Evolutionary conservation across 1,140 invertebrate species (phyloP).

Genomic region (Akabosia matsudoensis): DNA sequence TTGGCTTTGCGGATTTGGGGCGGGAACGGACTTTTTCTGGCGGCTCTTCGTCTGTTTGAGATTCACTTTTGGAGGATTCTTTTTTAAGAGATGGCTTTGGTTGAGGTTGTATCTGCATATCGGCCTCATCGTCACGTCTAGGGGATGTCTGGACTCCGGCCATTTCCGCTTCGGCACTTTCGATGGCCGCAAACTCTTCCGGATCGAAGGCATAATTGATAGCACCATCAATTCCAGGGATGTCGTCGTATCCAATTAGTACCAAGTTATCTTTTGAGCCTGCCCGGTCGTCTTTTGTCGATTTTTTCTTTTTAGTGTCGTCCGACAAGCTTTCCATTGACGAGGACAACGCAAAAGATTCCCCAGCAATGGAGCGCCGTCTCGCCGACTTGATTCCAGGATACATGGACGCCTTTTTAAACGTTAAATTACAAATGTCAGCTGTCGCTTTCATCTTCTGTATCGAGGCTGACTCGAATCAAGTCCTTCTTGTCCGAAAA

Average conservation of each 20-base stretch:
- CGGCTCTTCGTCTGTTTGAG: slow-evolving; percentile 1
- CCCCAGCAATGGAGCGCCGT: slow-evolving; percentile 34
- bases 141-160: background rate
- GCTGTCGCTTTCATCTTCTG: slow-evolving; percentile 42
- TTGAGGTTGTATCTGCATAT: no score
- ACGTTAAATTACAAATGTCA: slow-evolving; percentile 26
- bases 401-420: slow-evolving; percentile 9
- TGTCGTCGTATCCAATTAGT: slow-evolving; percentile 4
- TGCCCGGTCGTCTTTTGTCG: background rate
- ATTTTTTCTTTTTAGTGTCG: background rate
- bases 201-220: slow-evolving; percentile 43
- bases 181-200: slow-evolving; percentile 32
- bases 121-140: background rate
- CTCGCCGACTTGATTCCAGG: slow-evolving; percentile 29
- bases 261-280: background rate
- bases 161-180: background rate
- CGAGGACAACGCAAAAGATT: background rate
- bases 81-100: no score
- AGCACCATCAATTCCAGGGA: slow-evolving; percentile 21
- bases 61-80: slow-evolving; percentile 7
- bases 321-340: slow-evolving; percentile 22
- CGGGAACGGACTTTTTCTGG: background rate
- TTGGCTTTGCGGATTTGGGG: slow-evolving; percentile 1
- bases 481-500: slow-evolving; percentile 44
- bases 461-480: slow-evolving; percentile 42